Evolutionary conservation across 35 echinoderm and acorn worm genomes (phyloP).

Genomic region (Nesometra sesokonis): DNA sequence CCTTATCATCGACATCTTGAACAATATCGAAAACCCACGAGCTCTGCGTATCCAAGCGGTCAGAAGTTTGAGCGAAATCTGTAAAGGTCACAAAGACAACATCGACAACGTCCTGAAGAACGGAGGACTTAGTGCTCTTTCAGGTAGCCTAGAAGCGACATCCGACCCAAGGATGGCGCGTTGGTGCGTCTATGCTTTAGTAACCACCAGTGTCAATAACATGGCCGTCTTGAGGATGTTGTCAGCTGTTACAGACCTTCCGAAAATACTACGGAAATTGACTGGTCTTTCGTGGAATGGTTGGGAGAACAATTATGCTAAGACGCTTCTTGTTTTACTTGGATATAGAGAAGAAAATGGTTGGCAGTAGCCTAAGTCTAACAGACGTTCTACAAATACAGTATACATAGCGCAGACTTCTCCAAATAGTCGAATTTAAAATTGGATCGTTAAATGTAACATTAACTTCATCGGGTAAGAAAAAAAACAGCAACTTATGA

Average conservation of each 20-base stretch:
- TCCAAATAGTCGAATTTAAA: no score
- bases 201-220: constrained; percentile 21
- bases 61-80: constrained; percentile 52
- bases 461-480: no score
- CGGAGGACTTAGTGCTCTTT: background rate
- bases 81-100: constrained; percentile 59
- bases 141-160: constrained; percentile 12
- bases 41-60: constrained; percentile 48
- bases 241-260: background rate
- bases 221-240: constrained; percentile 9
- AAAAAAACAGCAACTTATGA: no score
- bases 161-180: constrained; percentile 15
- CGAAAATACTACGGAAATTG: constrained; percentile 16
- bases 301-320: constrained; percentile 80
- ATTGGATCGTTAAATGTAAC: no score
- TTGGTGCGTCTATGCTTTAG: constrained; percentile 73
- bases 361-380: no score
- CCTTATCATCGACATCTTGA: constrained; percentile 30
- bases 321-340: constrained; percentile 32
- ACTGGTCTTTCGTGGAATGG: constrained; percentile 60
- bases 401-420: no score
- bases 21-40: background rate
- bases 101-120: background rate
- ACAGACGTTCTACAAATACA: no score
- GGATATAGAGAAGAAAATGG: constrained; percentile 37